Conservation (phyloP, 2,797 vertebrate species). For the Onychomys torridus region DNA sequence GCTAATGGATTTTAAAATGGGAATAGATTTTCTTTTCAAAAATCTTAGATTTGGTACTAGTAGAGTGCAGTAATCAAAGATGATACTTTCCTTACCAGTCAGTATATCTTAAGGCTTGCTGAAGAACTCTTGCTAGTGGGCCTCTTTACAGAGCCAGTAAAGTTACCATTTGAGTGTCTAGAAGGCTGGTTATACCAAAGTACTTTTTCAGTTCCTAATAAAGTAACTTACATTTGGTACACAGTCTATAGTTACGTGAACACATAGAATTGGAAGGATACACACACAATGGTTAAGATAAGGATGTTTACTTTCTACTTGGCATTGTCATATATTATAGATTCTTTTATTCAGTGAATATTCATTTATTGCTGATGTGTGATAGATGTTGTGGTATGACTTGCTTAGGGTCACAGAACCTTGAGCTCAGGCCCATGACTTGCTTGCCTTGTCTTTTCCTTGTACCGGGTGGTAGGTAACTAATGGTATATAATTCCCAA, state of each 20-base stretch:
- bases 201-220: neutral
- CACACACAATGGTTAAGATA: neutral
- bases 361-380: neutral
- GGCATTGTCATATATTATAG: neutral
- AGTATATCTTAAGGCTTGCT: neutral
- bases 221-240: neutral
- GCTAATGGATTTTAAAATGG: neutral
- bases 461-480: neutral
- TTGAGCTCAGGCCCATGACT: neutral
- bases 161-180: neutral
- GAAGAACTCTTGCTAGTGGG: neutral
- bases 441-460: neutral
- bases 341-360: neutral
- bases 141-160: neutral
- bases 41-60: neutral
- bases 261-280: neutral
- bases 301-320: neutral
- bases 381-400: neutral
- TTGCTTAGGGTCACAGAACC: neutral
- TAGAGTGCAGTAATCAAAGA: neutral
- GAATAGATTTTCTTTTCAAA: neutral
- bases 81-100: neutral
- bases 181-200: neutral
- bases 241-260: neutral
- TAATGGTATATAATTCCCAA: neutral